Evolutionary conservation across 2,797 vertebrate genomes (phyloP).

Genomic region (Tympanoctomys barrerae): DNA sequence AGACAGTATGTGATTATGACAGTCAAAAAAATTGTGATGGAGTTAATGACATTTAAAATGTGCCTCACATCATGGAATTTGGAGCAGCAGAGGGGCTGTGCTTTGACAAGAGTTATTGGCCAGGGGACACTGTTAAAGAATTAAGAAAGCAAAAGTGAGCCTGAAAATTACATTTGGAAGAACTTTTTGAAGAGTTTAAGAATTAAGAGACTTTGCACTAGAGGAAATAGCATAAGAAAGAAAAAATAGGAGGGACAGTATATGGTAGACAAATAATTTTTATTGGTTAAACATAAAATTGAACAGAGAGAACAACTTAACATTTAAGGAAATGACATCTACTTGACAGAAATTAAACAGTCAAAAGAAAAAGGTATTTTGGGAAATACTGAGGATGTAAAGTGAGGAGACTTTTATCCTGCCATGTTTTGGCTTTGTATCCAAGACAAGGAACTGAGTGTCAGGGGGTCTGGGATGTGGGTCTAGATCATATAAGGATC

Average conservation of each 20-base stretch:
- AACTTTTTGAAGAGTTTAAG: neutral
- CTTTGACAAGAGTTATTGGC: neutral
- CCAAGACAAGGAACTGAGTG: neutral
- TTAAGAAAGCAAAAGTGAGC: neutral
- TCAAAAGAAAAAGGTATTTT: neutral
- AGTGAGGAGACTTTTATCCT: neutral
- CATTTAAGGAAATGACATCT: conserved; percentile 4
- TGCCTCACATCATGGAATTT: neutral
- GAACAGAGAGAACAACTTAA: neutral
- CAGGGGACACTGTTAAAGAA: neutral
- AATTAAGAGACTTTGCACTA: neutral
- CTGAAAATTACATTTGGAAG: neutral
- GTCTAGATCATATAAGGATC: conserved; percentile 22
- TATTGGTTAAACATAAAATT: conserved; percentile 17
- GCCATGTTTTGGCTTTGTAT: neutral
- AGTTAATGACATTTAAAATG: neutral
- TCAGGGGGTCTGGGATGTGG: neutral
- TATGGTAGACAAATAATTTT: neutral
- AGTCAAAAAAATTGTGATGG: neutral
- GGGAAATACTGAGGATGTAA: neutral
- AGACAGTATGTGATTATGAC: neutral
- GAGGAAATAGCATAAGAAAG: neutral
- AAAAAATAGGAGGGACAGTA: conserved; percentile 17
- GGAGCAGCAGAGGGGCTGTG: neutral
- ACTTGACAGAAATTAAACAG: neutral